Evolutionary conservation across 1,140 invertebrate species (phyloP), one percentile per base, ranked within the genome.

Genomic region (Macrosteles quadrilineatus): DNA sequence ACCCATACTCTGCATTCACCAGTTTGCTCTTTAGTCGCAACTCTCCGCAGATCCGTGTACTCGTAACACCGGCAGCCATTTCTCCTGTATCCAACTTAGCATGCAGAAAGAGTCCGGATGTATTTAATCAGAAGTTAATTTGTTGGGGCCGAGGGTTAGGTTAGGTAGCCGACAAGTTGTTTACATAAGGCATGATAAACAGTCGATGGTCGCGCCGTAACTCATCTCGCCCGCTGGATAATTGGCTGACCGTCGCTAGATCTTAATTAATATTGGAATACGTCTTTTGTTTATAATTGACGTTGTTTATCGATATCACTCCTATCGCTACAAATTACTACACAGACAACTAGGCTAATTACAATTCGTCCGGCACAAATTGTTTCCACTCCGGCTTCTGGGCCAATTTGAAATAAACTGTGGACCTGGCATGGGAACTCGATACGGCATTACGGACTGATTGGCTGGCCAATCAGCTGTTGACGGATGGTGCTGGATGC

Each of bases 181-280:
- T 59, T 59, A 59, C 55, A 59, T 30, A 59, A 29, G 23, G 27
- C 55, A 59, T 59, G 55, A 59, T 59, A 59, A 27, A 59, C 55
- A 27, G 55, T 25, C 55, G 23, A 59, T 27, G 4, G 47, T 50
- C 14, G 47, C 4, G 14, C 47, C 47, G 27, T n/a, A 59, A 59
- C 2, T 59, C 55, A 59, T 59, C 55, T 25, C 25, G 32, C 32
- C 14, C 32, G 32, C 55, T 27, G 12, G 25, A 29, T 59, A 59
- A 59, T 59, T 59, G 55, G 55, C 21, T 59, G 25, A 14, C 55
- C 47, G 6, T 19, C 47, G 2, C 47, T 25, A 59, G 55, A 25
- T 59, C 55, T 59, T 59, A 59, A 59, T 59, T 59, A 59, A 59
- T 59, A 59, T 59, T 59, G 55, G 55, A 59, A 59, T 59, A 25